Conservation (phyloP, 2,888 invertebrate species). For the Andrena chrysosceles region DNA sequence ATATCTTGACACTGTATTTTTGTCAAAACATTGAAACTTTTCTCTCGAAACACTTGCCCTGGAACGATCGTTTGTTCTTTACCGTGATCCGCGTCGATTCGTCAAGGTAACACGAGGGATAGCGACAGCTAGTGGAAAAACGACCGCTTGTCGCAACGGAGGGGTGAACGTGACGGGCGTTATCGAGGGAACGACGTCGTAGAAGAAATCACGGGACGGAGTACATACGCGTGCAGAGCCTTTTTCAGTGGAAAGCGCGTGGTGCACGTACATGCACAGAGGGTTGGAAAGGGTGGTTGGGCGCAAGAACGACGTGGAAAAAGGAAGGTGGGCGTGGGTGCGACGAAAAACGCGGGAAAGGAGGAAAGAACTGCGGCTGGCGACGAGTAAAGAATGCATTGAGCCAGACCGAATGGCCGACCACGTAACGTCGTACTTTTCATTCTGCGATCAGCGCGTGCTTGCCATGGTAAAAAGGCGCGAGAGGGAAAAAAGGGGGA, state of each 20-base stretch:
- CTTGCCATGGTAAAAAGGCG: slow-evolving; percentile 31
- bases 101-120: slow-evolving; percentile 17
- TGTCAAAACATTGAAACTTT: background rate
- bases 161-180: slow-evolving; percentile 38
- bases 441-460: slow-evolving; percentile 57
- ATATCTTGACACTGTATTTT: background rate
- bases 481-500: background rate
- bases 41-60: background rate
- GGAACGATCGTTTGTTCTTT: slow-evolving; percentile 12
- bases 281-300: background rate
- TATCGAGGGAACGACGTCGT: slow-evolving; percentile 34
- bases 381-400: slow-evolving; percentile 60
- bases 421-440: slow-evolving; percentile 63
- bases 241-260: background rate
- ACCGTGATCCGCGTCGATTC: background rate
- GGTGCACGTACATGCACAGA: background rate
- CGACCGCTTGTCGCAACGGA: slow-evolving; percentile 13
- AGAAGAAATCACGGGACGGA: slow-evolving; percentile 33
- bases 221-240: background rate
- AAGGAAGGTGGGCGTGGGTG: background rate
- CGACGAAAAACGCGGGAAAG: slow-evolving; percentile 25
- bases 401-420: slow-evolving; percentile 42
- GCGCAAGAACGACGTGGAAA: background rate
- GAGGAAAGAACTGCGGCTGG: background rate
- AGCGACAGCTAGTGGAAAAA: slow-evolving; percentile 17